Base-by-base conservation (phyloP, 2,888 invertebrate species). In the Cheilosia grossa region DNA sequence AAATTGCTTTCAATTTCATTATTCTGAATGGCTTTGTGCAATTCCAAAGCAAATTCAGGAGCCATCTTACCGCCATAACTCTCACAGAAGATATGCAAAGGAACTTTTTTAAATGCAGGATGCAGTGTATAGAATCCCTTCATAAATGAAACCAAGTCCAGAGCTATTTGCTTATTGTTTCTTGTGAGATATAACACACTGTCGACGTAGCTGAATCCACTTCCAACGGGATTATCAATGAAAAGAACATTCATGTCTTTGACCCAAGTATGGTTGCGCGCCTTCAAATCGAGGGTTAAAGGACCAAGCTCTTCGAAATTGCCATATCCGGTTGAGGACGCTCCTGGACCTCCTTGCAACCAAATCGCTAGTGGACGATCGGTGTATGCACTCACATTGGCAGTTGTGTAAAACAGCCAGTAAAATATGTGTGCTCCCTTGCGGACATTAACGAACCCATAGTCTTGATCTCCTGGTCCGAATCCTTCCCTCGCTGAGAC, bases 61-160 rank as follows among this genome's bases (percentile, higher is more conserved):
- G 96, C 96, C 97, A 98, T 98, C 93, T 98, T 98, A 1, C 98
- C 98, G 19, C 98, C 98, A 91, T 98, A 98, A 0, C 97, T 97
- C 91, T 98, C 97, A 27, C 96, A 96, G 89, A 97, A 96, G 82
- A 98, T 96, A 90, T 97, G 98, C 42, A 97, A 93, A 0, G 97
- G 96, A 0, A 95, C 94, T 10, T 92, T 93, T 90, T 94, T 93
- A 89, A 97, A 97, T 88, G 95, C 94, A 0, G 96, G 94, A 89
- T 95, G 93, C 15, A 92, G 90, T 17, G 92, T 89, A 87, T 96
- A 94, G 91, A 98, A 96, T 6, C 93, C 93, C 89, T 93, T 93
- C 92, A 97, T 94, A 47, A 97, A 93, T 66, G 93, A 93, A 1
- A 98, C 93, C 87, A 98, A 94, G 92, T 98, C 98, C 42, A 91